Conservation (phyloP, 2,113 vertebrate species). For the Oryzias javanicus region DNA sequence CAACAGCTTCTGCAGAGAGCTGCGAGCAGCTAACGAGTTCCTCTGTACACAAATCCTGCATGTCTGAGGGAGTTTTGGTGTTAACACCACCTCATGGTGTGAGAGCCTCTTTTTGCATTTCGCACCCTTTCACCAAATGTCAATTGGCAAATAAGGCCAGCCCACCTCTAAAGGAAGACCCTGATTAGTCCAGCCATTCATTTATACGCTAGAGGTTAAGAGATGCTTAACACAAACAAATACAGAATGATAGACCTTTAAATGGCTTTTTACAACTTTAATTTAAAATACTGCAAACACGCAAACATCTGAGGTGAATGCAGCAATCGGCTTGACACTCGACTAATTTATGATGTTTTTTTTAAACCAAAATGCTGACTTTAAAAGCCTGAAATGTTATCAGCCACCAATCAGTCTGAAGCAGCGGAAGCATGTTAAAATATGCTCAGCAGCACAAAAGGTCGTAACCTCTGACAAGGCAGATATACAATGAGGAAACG, state of each 20-base stretch:
- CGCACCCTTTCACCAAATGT: constrained; percentile 68
- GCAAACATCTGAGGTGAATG: constrained; percentile 25
- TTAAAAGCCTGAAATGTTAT: constrained; percentile 33
- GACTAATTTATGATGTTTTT: constrained; percentile 37
- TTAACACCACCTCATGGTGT: constrained; percentile 63
- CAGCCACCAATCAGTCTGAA: constrained; percentile 35
- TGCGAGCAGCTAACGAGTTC: constrained; percentile 39
- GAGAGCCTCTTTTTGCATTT: constrained; percentile 59
- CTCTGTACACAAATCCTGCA: constrained; percentile 60
- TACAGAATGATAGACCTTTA: constrained; percentile 57
- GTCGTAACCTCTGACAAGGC: constrained; percentile 47
- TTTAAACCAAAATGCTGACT: constrained; percentile 29
- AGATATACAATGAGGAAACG: constrained; percentile 37
- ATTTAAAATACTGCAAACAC: constrained; percentile 30
- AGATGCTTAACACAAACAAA: constrained; percentile 68
- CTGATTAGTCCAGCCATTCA: constrained; percentile 44
- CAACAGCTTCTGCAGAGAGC: constrained; percentile 30
- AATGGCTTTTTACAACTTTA: constrained; percentile 31
- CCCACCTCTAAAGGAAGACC: constrained; percentile 37
- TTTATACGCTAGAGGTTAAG: constrained; percentile 40
- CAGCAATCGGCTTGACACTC: constrained; percentile 25
- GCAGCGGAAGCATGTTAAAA: constrained; percentile 35
- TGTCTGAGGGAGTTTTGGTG: constrained; percentile 59
- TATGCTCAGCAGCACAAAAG: constrained; percentile 49
- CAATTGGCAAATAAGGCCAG: constrained; percentile 59